Base-by-base conservation (phyloP, 2,113 vertebrate species). In the Notothenia coriiceps region DNA sequence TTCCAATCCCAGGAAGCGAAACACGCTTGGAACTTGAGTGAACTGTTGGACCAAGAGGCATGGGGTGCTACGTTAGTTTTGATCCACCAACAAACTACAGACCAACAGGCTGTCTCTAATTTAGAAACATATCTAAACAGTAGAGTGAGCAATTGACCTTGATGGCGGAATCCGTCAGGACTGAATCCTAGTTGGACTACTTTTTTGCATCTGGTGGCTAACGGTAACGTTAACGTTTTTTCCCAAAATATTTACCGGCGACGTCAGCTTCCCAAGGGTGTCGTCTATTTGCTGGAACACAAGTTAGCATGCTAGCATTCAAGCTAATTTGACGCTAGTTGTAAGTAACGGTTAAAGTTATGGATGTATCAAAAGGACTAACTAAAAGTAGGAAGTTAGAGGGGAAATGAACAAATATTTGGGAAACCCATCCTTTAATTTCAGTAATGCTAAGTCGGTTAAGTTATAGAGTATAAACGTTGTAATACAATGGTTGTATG, bases 1-100 rank as follows among this genome's bases (percentile, higher is more conserved):
- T 86, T 86, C 72, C 93, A 88, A 91, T 88, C 91, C 89, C 95
- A 96, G 97, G 97, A 97, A 97, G 96, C 95, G 95, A 94, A 94
- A 95, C 91, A 86, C 91, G 90, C 74, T 89, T 47, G 85, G 88
- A 85, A 88, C 79, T 90, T 47, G 61, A 84, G 84, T 84, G 87
- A 88, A 86, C 76, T 70, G 49, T 76, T 64, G 81, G 86, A 83
- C 43, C n/a, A 11, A 61, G 79, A 87, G 85, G 78, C 93, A 85
- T 90, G 90, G 80, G 33, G 66, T 7, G 67, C 60, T 15, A 43
- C 61, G 13, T 11, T 76, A 77, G 50, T 74, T n/a, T 51, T 15
- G 74, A 55, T 69, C 74, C 51, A 54, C 56, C 67, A 66, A 72
- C 71, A 66, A 84, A 80, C 74, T 62, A 17, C 33, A 47, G n/a